Evolutionary conservation across 2,888 invertebrate genomes (phyloP).

Genomic region (Habroteleia sp.): DNA sequence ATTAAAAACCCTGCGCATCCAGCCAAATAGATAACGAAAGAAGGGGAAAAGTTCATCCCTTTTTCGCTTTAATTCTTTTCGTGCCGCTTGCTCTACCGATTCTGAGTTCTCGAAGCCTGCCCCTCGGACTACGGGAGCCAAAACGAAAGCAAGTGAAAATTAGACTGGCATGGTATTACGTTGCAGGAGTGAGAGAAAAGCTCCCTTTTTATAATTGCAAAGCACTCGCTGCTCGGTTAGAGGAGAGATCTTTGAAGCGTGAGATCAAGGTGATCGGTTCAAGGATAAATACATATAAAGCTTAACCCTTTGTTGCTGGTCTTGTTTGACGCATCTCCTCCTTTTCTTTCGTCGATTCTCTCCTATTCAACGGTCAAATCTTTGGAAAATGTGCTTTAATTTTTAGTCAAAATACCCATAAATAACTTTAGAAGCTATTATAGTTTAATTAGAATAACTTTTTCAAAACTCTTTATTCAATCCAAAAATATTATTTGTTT

Average conservation of each 20-base stretch:
- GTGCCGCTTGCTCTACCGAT: slow-evolving; percentile 55
- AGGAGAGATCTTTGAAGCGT: slow-evolving; percentile 67
- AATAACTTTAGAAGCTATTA: too few relatives aligned
- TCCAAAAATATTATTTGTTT: too few relatives aligned
- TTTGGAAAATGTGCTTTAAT: slow-evolving; percentile 7
- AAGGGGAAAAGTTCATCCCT: slow-evolving; percentile 71
- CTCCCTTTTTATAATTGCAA: slow-evolving; percentile 75
- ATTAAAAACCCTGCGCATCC: slow-evolving; percentile 78
- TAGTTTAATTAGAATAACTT: too few relatives aligned
- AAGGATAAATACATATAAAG: slow-evolving; percentile 69
- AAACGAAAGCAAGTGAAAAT: slow-evolving; percentile 64
- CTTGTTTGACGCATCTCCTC: slow-evolving; percentile 24
- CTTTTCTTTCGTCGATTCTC: not conserved
- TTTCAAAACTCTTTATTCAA: too few relatives aligned
- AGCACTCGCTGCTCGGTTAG: slow-evolving; percentile 68
- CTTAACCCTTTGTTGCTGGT: slow-evolving; percentile 56
- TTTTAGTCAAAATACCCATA: slow-evolving; percentile 6
- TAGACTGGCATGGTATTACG: slow-evolving; percentile 55
- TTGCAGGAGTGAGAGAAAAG: slow-evolving; percentile 56
- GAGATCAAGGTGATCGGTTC: slow-evolving; percentile 69
- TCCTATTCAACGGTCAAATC: slow-evolving; percentile 16
- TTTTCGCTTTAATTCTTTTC: slow-evolving; percentile 73
- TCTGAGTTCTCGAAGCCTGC: slow-evolving; percentile 35
- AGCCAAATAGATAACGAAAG: slow-evolving; percentile 76
- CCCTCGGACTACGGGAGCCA: slow-evolving; percentile 48